These are phyloP conservation scores for Numida meleagris DNA, from an alignment of 2,113 vertebrate species.

Conservation along the genomic window DNA sequence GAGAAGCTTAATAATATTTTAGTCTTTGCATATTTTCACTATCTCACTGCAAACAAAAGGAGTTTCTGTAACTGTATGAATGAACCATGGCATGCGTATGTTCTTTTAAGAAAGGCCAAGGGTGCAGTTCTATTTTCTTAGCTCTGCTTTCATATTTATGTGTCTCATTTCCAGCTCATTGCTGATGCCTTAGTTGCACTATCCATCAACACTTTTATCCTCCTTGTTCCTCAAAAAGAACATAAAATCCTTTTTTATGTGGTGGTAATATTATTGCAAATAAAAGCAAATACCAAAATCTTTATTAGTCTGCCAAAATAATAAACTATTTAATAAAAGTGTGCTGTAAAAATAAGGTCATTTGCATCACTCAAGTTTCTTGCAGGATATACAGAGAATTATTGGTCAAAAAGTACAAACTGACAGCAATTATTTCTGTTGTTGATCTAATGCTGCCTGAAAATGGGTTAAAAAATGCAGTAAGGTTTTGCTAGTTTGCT, in stretches of 20 bases:
- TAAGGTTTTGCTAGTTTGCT: slow-evolving; percentile 70
- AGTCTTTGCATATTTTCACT: slow-evolving; percentile 57
- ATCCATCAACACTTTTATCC: slow-evolving; percentile 98
- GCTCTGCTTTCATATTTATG: slow-evolving; percentile 97
- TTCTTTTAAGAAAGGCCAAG: slow-evolving; percentile 96
- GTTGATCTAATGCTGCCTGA: slow-evolving; percentile 68
- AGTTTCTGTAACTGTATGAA: slow-evolving; percentile 87
- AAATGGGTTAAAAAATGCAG: slow-evolving; percentile 72
- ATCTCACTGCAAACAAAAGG: slow-evolving; percentile 78
- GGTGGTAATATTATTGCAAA: slow-evolving; percentile 91
- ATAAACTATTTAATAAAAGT: slow-evolving; percentile 95
- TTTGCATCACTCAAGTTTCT: slow-evolving; percentile 89
- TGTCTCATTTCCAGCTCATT: slow-evolving; percentile 96
- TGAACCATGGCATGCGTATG: slow-evolving; percentile 88
- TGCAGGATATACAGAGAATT: slow-evolving; percentile 81
- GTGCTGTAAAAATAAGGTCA: slow-evolving; percentile 91
- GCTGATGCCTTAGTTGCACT: slow-evolving; percentile 91
- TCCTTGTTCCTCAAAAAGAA: slow-evolving; percentile 92
- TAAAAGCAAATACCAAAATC: slow-evolving; percentile 93
- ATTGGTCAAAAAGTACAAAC: slow-evolving; percentile 83
- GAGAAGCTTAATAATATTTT: slow-evolving; percentile 58
- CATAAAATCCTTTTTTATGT: slow-evolving; percentile 95
- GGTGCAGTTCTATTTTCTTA: slow-evolving; percentile 92
- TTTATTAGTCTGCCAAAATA: slow-evolving; percentile 93
- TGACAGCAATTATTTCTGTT: slow-evolving; percentile 80